These are phyloP conservation scores for Macrophya annulata DNA, from an alignment of 2,888 invertebrate species.

Conservation along the genomic window DNA sequence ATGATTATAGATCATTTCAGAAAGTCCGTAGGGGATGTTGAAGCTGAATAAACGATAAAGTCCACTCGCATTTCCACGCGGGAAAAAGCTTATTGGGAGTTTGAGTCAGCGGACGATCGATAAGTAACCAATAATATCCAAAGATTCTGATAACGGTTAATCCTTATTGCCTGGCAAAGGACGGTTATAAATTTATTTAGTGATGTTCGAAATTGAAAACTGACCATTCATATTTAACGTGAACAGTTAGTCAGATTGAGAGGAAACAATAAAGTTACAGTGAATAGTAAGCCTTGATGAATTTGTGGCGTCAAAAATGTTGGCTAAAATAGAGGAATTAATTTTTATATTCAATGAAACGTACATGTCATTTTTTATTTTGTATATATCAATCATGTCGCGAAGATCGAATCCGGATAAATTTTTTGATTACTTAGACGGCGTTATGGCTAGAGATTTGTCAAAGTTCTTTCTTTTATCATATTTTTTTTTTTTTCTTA, in stretches of 20 bases:
- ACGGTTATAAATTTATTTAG: neutral
- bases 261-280: neutral
- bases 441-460: neutral
- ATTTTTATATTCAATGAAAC: neutral
- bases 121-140: neutral
- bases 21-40: neutral
- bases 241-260: neutral
- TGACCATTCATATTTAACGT: neutral
- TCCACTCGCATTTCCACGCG: conserved; percentile 2
- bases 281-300: neutral
- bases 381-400: neutral
- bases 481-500: neutral
- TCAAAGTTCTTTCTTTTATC: conserved; percentile 8
- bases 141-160: conserved; percentile 3
- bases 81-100: neutral
- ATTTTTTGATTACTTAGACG: neutral
- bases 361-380: neutral
- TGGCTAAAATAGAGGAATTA: neutral
- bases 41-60: conserved; percentile 38
- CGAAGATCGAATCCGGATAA: neutral
- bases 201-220: neutral
- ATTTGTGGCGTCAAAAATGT: neutral
- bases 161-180: neutral
- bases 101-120: conserved; percentile 8
- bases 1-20: conserved; percentile 20